Percentiles rank a stretch among this genome's conserved stretches.
phyloP scores from a whole-genome alignment of 2,797 vertebrate species.

The Silurus lanzhouensis region DNA sequence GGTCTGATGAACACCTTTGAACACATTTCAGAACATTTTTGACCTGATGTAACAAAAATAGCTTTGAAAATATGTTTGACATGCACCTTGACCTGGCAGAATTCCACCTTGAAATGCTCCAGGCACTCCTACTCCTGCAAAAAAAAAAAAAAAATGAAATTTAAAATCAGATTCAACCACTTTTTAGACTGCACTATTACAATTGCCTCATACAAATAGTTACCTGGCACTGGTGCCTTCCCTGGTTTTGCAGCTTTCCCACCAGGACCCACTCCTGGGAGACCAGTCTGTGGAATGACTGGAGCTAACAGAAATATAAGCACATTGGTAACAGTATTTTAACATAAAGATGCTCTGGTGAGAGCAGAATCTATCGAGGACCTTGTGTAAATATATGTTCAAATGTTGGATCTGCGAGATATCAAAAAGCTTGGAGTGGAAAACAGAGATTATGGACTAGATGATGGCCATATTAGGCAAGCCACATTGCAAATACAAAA shows the following conservation, averaged over 20 bases:
- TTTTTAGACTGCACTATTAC: background rate
- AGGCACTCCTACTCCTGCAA: conserved; percentile 88
- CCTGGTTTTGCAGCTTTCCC: conserved; percentile 71
- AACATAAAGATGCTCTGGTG: background rate
- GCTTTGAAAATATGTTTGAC: background rate
- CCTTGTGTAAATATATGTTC: background rate
- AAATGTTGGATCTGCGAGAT: background rate
- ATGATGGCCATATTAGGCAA: background rate
- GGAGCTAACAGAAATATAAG: conserved; percentile 70
- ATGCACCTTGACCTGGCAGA: conserved; percentile 85
- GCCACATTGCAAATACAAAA: background rate
- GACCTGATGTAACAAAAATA: background rate
- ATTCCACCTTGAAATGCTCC: conserved; percentile 89
- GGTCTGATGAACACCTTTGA: background rate
- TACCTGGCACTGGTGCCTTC: conserved; percentile 85
- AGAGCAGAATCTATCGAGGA: background rate
- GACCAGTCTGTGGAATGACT: conserved; percentile 82
- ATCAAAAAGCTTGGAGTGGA: background rate
- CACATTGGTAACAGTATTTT: background rate
- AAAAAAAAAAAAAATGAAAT: conserved; percentile 22
- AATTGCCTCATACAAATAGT: conserved; percentile 37
- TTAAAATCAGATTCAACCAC: background rate
- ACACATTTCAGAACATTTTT: background rate
- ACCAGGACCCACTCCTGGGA: conserved; percentile 78
- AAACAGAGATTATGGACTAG: background rate